Base-by-base conservation (phyloP, 1,140 invertebrate species). In the Drosophila murphyi region DNA sequence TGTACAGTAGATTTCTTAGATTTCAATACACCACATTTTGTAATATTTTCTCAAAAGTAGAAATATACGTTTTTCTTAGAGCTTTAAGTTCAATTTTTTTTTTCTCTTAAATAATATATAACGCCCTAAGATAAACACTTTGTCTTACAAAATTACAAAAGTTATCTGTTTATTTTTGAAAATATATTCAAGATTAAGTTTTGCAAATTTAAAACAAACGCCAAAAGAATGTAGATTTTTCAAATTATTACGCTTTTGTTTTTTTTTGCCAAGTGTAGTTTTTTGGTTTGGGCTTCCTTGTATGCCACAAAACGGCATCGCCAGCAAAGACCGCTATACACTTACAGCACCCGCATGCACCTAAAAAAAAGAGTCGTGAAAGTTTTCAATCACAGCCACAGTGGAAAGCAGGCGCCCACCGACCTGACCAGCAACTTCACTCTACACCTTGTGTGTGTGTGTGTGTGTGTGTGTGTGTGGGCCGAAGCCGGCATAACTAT, bases 291-390 rank as follows among this genome's bases (percentile, higher is more conserved):
- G 57, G 72, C 77, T 87, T 87, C 83, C 83, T 83, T 77, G 67
- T 88, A 64, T 72, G 77, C 69, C 54, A 51, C 68, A 72, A 72
- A 72, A 52, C 64, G 68, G 48, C 55, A 71, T 60, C 59, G 57
- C 10, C 70, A 55, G 37, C 39, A 28, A 41, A 41, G 39, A 39
- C 70, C 50, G 52, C 70, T 50, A 45, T 31, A 52, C 62, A 71
- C 52, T 59, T 45, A 73, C 69, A 67, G 82, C 82, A 88, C 82
- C 83, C 79, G 82, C 83, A 88, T 82, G 83, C 72, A 80, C 80
- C 77, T 72, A 88, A 88, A 88, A 82, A 41, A 41, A 41, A 43
- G 72, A 88, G 83, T 88, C 83, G 83, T 80, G 83, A 87, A 87
- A 87, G 83, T 87, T 87, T 77, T 59, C 65, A 77, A 81, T 74